Evolutionary conservation across 2,888 invertebrate species (phyloP).

Genomic region (Zele albiditarsus): DNA sequence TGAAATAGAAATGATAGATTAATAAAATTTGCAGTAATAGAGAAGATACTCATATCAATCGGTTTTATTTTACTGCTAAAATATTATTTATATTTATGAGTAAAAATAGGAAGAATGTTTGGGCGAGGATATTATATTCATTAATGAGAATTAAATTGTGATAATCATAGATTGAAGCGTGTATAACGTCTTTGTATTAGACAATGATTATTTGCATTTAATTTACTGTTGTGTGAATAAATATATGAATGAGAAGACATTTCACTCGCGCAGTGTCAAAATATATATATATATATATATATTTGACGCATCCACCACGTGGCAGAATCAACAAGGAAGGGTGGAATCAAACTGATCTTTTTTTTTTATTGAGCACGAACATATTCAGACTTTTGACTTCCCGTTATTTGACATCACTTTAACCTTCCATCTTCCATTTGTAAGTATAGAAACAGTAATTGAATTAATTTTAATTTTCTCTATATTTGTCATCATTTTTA

Average conservation of each 20-base stretch:
- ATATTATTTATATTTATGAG: too few relatives aligned
- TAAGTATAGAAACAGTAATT: slow-evolving; percentile 10
- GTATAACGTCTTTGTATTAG: neutral
- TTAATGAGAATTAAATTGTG: neutral
- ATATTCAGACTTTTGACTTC: neutral
- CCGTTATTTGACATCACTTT: too few relatives aligned
- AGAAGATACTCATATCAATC: too few relatives aligned
- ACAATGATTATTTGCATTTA: neutral
- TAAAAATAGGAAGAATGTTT: too few relatives aligned
- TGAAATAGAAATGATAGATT: too few relatives aligned
- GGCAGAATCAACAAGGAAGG: slow-evolving; percentile 21
- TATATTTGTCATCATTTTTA: too few relatives aligned
- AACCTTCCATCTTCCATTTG: too few relatives aligned
- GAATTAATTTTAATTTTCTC: neutral
- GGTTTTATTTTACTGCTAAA: too few relatives aligned
- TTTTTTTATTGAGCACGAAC: neutral
- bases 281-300: neutral
- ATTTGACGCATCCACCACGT: slow-evolving; percentile 20
- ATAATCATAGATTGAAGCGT: neutral
- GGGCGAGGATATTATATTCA: neutral
- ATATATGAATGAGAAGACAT: slow-evolving; percentile 10
- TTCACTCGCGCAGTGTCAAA: neutral
- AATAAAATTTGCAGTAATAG: too few relatives aligned
- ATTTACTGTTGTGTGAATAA: neutral
- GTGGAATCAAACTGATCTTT: slow-evolving; percentile 18